Evolutionary conservation across 2,888 invertebrate species (phyloP), one percentile per base, ranked within the genome.

Genomic region (Sisyra nigra): DNA sequence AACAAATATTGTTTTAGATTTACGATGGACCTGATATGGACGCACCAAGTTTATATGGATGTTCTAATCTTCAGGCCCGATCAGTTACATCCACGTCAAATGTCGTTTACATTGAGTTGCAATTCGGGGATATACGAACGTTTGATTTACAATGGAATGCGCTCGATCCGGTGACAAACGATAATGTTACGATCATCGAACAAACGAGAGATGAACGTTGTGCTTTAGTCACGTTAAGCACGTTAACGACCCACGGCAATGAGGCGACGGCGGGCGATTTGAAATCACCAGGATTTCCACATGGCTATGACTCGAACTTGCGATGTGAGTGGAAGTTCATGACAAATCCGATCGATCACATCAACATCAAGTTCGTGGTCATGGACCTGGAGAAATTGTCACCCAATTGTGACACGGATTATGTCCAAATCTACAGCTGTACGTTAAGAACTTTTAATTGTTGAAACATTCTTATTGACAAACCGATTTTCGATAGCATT

Each of bases 271-370:
- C 24, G 7, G 7, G 3, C 24, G 24, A 24, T 3, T 24, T 89
- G 9, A 61, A 56, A 1, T 86, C 89, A 3, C 89, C 91, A 0
- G 81, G 84, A 40, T 91, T 74, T 62, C 87, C 87, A 1, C 10
- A 65, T 39, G 71, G 74, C 1, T 91, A 91, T 56, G 66, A 51
- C 0, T 44, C 59, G 13, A 63, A 74, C 52, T 57, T 83, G 34
- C 62, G 74, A 38, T 91, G 91, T 56, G 67, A 68, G 45, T 93
- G 91, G 91, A 64, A 70, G 1, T 69, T 86, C 43, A 66, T 72
- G 45, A 66, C 85, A 0, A 57, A 59, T 0, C 59, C 66, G 0
- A 76, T 76, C 15, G 67, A 68, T 40, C 80, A 84, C 54, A 57
- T 86, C 3, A 56, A 56, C 32, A 47, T 91, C 8, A 55, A 52